These are phyloP conservation scores for Scaptomyza pallida DNA, from an alignment of 1,140 invertebrate species.

Conservation along the genomic window DNA sequence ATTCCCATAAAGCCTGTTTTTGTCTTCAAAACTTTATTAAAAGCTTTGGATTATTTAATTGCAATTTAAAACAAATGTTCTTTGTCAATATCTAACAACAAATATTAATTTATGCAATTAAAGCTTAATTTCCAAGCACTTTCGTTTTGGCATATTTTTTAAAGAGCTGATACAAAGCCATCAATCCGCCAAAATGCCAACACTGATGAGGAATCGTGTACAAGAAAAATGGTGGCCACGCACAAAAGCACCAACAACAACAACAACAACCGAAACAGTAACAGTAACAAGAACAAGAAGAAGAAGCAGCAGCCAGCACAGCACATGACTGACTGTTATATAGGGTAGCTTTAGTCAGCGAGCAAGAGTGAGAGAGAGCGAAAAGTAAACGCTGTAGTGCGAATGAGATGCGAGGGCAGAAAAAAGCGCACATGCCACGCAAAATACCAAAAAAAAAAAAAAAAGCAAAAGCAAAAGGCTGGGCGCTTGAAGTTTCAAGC, in stretches of 20 bases:
- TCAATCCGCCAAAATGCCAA: slow-evolving; percentile 22
- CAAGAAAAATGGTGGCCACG: slow-evolving; percentile 39
- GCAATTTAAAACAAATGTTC: no score
- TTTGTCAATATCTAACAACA: no score
- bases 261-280: slow-evolving; percentile 20
- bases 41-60: no score
- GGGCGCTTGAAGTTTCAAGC: slow-evolving; percentile 19
- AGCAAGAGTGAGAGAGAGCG: slow-evolving; percentile 22
- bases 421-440: slow-evolving; percentile 71
- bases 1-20: no score
- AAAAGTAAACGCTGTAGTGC: slow-evolving; percentile 15
- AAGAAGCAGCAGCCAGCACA: slow-evolving; percentile 17
- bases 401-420: slow-evolving; percentile 23
- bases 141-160: no score
- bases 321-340: slow-evolving; percentile 55
- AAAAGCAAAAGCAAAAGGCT: slow-evolving; percentile 7
- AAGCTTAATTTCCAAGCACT: no score
- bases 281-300: slow-evolving; percentile 11
- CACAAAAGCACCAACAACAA: slow-evolving; percentile 19
- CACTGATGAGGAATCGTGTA: slow-evolving; percentile 10
- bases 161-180: not conserved
- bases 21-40: no score
- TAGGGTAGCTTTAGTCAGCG: slow-evolving; percentile 61
- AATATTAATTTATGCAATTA: no score
- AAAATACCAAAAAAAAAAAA: slow-evolving; percentile 7